Percentiles rank a stretch among this genome's conserved stretches.
These are phyloP conservation scores for Calephelis virginiensis DNA, from an alignment of 1,140 invertebrate species.

Conservation along the genomic window DNA sequence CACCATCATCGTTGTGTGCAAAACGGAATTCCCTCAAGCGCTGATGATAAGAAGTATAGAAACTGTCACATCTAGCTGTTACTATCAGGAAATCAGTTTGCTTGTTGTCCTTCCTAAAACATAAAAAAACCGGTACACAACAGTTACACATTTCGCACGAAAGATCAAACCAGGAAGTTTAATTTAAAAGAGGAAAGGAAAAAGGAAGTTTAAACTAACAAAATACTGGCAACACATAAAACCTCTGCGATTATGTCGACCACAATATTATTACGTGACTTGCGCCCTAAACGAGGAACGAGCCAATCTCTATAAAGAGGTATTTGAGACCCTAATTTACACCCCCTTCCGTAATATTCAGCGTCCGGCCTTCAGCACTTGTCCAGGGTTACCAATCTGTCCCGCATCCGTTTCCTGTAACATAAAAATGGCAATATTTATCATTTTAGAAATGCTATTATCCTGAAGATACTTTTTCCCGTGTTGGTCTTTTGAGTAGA, in stretches of 20 bases:
- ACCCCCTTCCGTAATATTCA: constrained; percentile 69
- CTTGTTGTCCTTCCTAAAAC: not conserved
- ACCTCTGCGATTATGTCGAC: constrained; percentile 58
- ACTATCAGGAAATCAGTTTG: too few species aligned
- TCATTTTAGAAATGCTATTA: too few species aligned
- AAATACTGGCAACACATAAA: constrained; percentile 21
- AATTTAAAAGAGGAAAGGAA: not conserved
- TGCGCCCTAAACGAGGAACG: constrained; percentile 49
- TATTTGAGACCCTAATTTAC: constrained; percentile 73
- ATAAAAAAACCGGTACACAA: not conserved
- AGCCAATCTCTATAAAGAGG: constrained; percentile 73
- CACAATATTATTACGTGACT: constrained; percentile 73
- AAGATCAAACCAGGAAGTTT: not conserved
- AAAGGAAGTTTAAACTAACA: not conserved
- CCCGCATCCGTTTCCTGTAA: too few species aligned
- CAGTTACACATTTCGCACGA: not conserved
- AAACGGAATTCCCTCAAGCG: too few species aligned
- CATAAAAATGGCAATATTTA: too few species aligned
- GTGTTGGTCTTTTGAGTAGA: too few species aligned
- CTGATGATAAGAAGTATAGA: too few species aligned
- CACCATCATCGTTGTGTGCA: too few species aligned
- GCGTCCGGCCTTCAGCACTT: constrained; percentile 39
- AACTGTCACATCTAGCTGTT: too few species aligned
- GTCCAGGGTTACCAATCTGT: constrained; percentile 24
- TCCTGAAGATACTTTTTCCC: too few species aligned